Percentiles rank a stretch among this genome's conserved stretches.
Evolutionary conservation across 2,888 invertebrate genomes (phyloP).

Genomic region (Mythimna impura): DNA sequence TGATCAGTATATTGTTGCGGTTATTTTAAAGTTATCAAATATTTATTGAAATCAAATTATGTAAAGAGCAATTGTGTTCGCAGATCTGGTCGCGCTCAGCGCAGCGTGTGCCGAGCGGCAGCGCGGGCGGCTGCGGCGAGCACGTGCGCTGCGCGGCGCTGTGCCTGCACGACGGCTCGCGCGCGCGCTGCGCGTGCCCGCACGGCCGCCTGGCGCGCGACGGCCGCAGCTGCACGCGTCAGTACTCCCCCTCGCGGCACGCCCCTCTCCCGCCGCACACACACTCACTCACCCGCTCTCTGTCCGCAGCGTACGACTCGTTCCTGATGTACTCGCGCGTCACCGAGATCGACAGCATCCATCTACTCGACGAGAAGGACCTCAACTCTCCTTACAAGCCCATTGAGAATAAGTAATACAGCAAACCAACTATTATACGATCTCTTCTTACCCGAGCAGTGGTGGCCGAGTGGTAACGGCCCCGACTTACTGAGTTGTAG

Average conservation of each 20-base stretch:
- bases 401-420: conserved; percentile 91
- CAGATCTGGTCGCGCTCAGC: conserved; percentile 74
- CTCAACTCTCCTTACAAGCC: conserved; percentile 94
- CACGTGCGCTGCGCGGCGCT: conserved; percentile 93
- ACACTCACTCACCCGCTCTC: conserved; percentile 9
- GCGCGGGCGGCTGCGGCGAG: conserved; percentile 77
- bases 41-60: no score
- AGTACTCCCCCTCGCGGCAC: conserved; percentile 65
- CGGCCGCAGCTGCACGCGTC: conserved; percentile 91
- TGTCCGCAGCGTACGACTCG: conserved; percentile 92
- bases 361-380: conserved; percentile 92
- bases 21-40: neutral
- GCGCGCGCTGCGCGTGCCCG: conserved; percentile 94
- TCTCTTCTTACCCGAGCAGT: neutral
- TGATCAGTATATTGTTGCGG: no score
- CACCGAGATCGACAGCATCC: conserved; percentile 95
- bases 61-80: neutral
- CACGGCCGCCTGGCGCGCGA: conserved; percentile 94
- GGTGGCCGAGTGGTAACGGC: no score
- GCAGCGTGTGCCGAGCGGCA: conserved; percentile 62
- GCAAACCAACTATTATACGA: neutral
- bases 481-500: no score
- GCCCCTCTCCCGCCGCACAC: neutral
- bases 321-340: conserved; percentile 96
- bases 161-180: conserved; percentile 93